Conservation (phyloP, 1,140 invertebrate species). For the Micrasema longulum region DNA sequence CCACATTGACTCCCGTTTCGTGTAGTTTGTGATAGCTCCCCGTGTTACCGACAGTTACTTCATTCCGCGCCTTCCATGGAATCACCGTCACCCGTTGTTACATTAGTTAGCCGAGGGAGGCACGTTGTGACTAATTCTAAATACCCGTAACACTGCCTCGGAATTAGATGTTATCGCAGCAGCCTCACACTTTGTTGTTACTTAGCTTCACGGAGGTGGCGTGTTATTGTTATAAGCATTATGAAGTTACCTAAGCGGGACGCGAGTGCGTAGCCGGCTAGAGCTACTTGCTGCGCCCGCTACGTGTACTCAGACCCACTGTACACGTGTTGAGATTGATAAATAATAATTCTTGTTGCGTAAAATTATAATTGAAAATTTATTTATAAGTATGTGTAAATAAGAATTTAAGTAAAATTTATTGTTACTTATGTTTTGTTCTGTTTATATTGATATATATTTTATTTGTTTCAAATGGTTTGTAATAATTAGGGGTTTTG, state of each 20-base stretch:
- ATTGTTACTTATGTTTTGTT: conserved; percentile 47
- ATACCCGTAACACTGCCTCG: conserved; percentile 16
- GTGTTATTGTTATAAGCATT: conserved; percentile 5
- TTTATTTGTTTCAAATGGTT: conserved; percentile 47
- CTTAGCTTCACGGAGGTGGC: conserved; percentile 11
- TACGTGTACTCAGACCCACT: conserved; percentile 36
- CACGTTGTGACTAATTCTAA: conserved; percentile 24
- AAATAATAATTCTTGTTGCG: conserved; percentile 69
- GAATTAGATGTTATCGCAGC: no score
- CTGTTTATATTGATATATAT: conserved; percentile 46
- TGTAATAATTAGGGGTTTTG: conserved; percentile 36
- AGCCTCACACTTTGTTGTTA: neutral
- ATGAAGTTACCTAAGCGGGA: conserved; percentile 1
- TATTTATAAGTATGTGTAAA: conserved; percentile 46
- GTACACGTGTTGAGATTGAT: conserved; percentile 69
- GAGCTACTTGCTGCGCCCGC: no score
- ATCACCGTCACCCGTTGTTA: conserved; percentile 29
- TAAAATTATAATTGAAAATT: conserved; percentile 52
- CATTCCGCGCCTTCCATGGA: no score
- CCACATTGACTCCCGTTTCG: neutral
- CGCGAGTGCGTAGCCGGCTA: neutral
- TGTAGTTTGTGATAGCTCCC: neutral
- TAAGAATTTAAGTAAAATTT: conserved; percentile 44
- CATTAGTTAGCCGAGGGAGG: conserved; percentile 34
- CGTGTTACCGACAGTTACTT: neutral